Evolutionary conservation across 2,888 invertebrate genomes (phyloP).

Genomic region (Cenopis cana): DNA sequence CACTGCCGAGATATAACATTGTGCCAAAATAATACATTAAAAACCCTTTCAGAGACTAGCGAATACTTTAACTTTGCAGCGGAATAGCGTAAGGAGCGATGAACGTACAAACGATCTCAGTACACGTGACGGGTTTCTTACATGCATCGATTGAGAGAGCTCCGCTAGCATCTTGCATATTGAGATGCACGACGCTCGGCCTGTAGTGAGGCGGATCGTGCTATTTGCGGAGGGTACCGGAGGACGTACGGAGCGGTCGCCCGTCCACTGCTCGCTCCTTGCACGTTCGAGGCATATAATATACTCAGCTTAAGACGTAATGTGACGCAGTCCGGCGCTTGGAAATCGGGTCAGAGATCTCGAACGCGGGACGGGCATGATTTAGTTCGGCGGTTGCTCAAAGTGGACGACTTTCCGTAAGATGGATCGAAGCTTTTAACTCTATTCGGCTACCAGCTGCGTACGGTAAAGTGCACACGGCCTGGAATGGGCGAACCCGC

Average conservation of each 20-base stretch:
- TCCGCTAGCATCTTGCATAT: conserved; percentile 40
- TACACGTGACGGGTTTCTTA: conserved; percentile 35
- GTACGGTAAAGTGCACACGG: conserved; percentile 60
- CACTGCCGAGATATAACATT: conserved; percentile 68
- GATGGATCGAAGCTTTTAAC: conserved; percentile 81
- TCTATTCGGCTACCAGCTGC: conserved; percentile 73
- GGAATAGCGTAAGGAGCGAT: conserved; percentile 48
- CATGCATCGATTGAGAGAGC: conserved; percentile 39
- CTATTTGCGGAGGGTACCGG: conserved; percentile 32
- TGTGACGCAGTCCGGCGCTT: conserved; percentile 61
- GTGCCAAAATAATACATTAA: conserved; percentile 82
- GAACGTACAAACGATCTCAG: conserved; percentile 31
- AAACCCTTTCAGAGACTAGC: conserved; percentile 72
- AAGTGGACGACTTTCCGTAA: conserved; percentile 75
- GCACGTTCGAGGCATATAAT: conserved; percentile 22
- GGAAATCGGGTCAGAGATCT: conserved; percentile 73
- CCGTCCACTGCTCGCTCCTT: conserved; percentile 35
- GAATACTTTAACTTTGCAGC: conserved; percentile 69
- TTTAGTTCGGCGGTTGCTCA: conserved; percentile 74
- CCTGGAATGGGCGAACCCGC: conserved; percentile 65
- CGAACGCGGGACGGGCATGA: conserved; percentile 65
- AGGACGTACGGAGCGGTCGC: conserved; percentile 7
- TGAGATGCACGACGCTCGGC: conserved; percentile 33
- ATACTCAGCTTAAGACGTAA: conserved; percentile 52
- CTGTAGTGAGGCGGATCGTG: conserved; percentile 30